Conservation (phyloP, 2,888 invertebrate genomes). For the Taphrorychus bicolor region DNA sequence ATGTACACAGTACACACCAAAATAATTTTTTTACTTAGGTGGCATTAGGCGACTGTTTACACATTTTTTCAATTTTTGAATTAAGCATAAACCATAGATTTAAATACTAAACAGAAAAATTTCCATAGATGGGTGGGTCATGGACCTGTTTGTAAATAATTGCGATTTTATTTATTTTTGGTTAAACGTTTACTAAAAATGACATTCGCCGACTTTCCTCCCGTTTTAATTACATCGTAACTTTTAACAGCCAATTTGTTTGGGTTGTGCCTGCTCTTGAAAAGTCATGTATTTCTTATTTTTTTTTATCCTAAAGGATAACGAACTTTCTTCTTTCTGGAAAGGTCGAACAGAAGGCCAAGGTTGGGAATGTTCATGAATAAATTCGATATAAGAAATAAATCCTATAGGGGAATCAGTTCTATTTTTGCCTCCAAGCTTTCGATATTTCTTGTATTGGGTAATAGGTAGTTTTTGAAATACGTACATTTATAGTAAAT, state of each 20-base stretch:
- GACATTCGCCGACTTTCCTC: background rate
- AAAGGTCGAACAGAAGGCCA: background rate
- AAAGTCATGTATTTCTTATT: background rate
- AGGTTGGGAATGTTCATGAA: background rate
- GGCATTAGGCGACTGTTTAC: too few relatives aligned
- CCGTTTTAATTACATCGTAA: background rate
- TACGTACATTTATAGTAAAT: too few relatives aligned
- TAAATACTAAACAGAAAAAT: too few relatives aligned
- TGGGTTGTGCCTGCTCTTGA: background rate
- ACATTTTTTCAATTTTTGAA: too few relatives aligned
- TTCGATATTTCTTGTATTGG: too few relatives aligned
- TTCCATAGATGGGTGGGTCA: too few relatives aligned
- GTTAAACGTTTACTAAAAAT: background rate
- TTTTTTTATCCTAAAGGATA: background rate
- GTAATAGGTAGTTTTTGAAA: too few relatives aligned
- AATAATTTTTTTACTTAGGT: too few relatives aligned
- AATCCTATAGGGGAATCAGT: too few relatives aligned
- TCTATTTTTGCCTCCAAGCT: background rate
- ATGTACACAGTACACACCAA: too few relatives aligned
- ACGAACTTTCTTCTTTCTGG: background rate
- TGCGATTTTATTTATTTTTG: conserved; percentile 2
- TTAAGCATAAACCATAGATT: too few relatives aligned
- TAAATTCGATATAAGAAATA: background rate
- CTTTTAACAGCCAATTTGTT: background rate
- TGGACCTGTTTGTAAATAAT: too few relatives aligned